Evolutionary conservation across 2,888 invertebrate species (phyloP).

Genomic region (Drosophila stalkeri): DNA sequence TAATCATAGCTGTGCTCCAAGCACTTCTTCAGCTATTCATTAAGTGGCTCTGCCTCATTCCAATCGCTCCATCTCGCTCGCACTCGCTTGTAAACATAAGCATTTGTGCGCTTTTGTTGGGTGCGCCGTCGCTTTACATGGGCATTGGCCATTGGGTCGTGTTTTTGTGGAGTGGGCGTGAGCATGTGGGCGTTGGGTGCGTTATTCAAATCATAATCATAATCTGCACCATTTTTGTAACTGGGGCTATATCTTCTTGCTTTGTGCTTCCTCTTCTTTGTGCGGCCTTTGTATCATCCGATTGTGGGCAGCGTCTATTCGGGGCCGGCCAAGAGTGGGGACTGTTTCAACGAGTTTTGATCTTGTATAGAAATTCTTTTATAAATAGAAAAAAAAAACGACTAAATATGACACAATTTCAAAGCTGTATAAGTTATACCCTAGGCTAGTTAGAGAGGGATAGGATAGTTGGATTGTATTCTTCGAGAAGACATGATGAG

Average conservation of each 20-base stretch:
- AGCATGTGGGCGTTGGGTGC: constrained; percentile 33
- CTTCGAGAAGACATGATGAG: neutral
- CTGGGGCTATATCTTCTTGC: constrained; percentile 35
- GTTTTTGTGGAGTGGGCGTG: constrained; percentile 21
- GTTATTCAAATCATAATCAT: constrained; percentile 51
- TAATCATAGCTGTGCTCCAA: constrained; percentile 20
- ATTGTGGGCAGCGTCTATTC: constrained; percentile 40
- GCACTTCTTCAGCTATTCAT: constrained; percentile 26
- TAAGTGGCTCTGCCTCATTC: constrained; percentile 9
- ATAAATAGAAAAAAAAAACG: constrained; percentile 41
- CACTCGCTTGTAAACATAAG: constrained; percentile 9
- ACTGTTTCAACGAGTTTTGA: constrained; percentile 60
- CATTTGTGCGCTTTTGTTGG: constrained; percentile 48
- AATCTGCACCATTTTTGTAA: constrained; percentile 56
- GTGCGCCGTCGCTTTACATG: constrained; percentile 40
- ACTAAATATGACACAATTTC: constrained; percentile 64
- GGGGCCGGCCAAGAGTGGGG: constrained; percentile 28
- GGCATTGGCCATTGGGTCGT: constrained; percentile 29
- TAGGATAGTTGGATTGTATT: neutral
- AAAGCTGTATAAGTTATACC: neutral
- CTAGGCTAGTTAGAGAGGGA: neutral
- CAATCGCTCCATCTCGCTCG: neutral
- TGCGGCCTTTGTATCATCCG: constrained; percentile 15
- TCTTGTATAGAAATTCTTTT: constrained; percentile 47
- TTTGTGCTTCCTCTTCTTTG: constrained; percentile 19